phyloP scores from a whole-genome alignment of 1,140 invertebrate species.

The Diachasmimorpha longicaudata region DNA sequence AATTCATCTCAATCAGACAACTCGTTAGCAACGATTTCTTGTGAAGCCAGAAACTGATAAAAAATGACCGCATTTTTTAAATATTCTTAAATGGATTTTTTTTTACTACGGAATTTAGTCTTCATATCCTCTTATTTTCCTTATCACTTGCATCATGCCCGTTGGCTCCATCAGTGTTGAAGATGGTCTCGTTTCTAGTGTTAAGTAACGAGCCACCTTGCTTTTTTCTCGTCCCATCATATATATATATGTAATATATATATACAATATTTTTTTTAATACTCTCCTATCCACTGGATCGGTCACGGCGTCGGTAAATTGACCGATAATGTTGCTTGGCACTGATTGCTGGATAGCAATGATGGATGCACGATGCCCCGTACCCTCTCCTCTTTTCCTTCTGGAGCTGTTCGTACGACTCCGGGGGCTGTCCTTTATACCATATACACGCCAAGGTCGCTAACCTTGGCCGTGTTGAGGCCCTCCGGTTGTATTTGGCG shows the following conservation, averaged over 20 bases:
- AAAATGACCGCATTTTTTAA: background rate
- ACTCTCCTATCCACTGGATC: background rate
- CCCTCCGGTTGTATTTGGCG: constrained; percentile 27
- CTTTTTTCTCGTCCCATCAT: background rate
- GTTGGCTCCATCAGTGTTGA: background rate
- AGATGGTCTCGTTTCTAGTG: constrained; percentile 2
- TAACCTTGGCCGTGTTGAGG: constrained; percentile 23
- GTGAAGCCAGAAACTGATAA: background rate
- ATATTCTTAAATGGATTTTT: too few species aligned
- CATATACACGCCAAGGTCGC: constrained; percentile 29
- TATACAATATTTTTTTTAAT: too few species aligned
- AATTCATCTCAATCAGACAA: background rate
- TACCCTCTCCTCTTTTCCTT: background rate
- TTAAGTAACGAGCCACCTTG: background rate
- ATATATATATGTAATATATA: too few species aligned
- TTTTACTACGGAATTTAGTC: background rate
- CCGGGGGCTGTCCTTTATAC: constrained; percentile 15
- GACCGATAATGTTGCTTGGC: constrained; percentile 27
- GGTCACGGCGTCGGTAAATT: constrained; percentile 20
- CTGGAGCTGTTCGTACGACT: background rate
- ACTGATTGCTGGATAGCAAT: constrained; percentile 31
- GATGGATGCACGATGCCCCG: constrained; percentile 25
- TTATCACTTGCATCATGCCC: background rate
- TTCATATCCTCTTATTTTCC: background rate
- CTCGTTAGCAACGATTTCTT: background rate